phyloP scores from a whole-genome alignment of 2,113 vertebrate species.

The Falco punctatus region DNA sequence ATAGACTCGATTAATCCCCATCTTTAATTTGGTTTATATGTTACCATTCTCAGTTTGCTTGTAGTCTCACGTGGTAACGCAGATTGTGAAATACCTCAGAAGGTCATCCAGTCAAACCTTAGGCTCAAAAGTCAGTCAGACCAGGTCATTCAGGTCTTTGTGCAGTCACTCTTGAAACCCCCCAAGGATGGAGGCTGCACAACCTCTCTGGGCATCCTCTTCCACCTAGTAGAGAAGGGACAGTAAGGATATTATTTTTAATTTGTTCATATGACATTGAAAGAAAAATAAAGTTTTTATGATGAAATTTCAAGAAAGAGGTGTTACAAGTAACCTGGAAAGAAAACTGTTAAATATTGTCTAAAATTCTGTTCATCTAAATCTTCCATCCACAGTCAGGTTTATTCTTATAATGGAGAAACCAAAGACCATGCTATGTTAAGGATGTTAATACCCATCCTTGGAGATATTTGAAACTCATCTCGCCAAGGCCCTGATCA shows the following conservation, averaged over 20 bases:
- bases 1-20: not conserved
- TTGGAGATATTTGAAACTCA: not conserved
- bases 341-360: not conserved
- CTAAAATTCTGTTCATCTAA: not conserved
- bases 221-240: not conserved
- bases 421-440: not conserved
- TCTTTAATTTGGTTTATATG: not conserved
- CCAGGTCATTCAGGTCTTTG: not conserved
- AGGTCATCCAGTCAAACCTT: not conserved
- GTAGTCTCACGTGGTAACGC: not conserved
- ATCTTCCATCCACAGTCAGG: not conserved
- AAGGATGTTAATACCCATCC: not conserved
- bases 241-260: not conserved
- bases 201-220: not conserved
- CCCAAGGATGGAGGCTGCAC: not conserved
- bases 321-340: not conserved
- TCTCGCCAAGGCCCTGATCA: not conserved
- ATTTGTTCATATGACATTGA: not conserved
- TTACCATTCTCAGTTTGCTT: not conserved
- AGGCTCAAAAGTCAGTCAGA: not conserved
- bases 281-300: not conserved
- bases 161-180: not conserved
- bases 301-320: not conserved
- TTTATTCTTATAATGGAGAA: not conserved
- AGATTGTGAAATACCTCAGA: not conserved